phyloP scores from a whole-genome alignment of 2,888 invertebrate species.

The Cheilosia soror region DNA sequence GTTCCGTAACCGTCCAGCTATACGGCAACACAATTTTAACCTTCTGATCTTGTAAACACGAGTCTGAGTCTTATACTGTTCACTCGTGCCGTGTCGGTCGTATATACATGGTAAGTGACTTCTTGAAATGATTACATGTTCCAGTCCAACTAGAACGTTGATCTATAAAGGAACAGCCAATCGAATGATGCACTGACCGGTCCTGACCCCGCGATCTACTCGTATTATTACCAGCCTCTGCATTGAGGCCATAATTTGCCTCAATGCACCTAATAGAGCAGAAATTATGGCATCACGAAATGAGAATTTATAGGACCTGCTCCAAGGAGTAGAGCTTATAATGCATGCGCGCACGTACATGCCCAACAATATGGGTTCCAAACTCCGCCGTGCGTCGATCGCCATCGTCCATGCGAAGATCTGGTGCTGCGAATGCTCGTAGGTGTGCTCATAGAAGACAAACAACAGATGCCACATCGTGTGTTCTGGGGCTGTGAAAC shows the following conservation, averaged over 20 bases:
- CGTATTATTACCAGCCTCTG: conserved; percentile 23
- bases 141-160: conserved; percentile 28
- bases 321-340: conserved; percentile 46
- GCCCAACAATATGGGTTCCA: conserved; percentile 32
- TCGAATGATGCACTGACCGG: conserved; percentile 64
- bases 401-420: conserved; percentile 31
- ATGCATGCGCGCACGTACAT: conserved; percentile 34
- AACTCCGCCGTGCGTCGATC: conserved; percentile 23
- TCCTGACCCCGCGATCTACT: conserved; percentile 51
- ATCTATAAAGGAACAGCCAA: conserved; percentile 62
- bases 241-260: conserved; percentile 62
- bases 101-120: conserved; percentile 4
- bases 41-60: conserved; percentile 40
- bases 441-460: conserved; percentile 68
- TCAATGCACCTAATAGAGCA: conserved; percentile 71
- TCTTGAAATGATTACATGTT: conserved; percentile 44
- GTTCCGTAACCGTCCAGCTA: conserved; percentile 1
- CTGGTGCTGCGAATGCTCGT: conserved; percentile 35
- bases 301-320: conserved; percentile 69
- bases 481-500: conserved; percentile 47
- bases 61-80: not conserved
- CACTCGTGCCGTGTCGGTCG: not conserved
- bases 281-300: conserved; percentile 75
- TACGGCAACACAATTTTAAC: conserved; percentile 21
- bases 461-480: conserved; percentile 62